Evolutionary conservation across 2,113 vertebrate genomes (phyloP), one percentile per base, ranked within the genome.

Genomic region (Elanoides forficatus): DNA sequence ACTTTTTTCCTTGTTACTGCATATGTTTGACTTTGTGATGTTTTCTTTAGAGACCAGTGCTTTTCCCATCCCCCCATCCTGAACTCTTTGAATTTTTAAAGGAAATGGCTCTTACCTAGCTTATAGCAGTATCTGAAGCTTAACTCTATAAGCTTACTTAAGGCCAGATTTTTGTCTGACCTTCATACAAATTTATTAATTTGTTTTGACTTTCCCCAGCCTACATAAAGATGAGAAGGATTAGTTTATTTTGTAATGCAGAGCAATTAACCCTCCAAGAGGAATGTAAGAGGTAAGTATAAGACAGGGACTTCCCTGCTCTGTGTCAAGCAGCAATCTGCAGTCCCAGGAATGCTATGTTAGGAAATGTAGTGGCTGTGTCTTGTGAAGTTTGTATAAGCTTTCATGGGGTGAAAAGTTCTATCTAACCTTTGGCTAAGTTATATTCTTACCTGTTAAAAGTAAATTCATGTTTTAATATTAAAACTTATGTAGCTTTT

Each of bases 161-260:
- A 78, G 63, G 76, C 42, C 55, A 94, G 95, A 83, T 83, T 90
- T 95, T 90, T 95, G 81, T 74, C 88, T 92, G 62, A 70, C 86
- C 75, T 95, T 92, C 80, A 74, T 71, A 91, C 71, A 86, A 78
- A 56, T 80, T 30, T 86, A 71, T 75, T 81, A 68, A 80, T 85
- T 94, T 95, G 78, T 90, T 87, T 62, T 83, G 63, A 43, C 80
- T 91, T 97, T 93, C 67, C 75, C 67, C 63, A 94, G 43, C 45
- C 89, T 86, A 70, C 21, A 25, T 88, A 76, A 76, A 83, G 89
- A 80, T 95, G 92, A 93, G 88, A 75, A 75, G 81, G 78, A 93
- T 90, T 88, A 90, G 53, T 38, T 95, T 88, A 59, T 83, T 92
- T 86, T 76, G 27, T 29, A 92, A 48, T 0, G 2, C 53, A 56